Evolutionary conservation across 2,113 vertebrate species (phyloP), one percentile per base, ranked within the genome.

Genomic region (Pelusios castaneus): DNA sequence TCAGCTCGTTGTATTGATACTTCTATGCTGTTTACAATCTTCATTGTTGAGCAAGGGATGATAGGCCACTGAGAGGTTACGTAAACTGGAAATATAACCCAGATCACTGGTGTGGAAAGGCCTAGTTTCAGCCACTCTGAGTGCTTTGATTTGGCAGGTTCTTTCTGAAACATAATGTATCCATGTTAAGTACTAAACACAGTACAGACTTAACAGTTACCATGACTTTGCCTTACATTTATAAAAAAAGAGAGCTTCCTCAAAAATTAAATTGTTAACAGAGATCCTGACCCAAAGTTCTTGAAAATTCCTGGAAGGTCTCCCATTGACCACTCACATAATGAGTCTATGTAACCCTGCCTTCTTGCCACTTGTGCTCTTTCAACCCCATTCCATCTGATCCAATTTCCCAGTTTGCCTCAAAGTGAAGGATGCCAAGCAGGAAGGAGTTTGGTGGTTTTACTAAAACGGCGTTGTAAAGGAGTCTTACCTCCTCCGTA

Each of bases 371-470:
- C 22, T 54, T 55, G 90, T 80, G 87, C 73, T 88, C 91, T 91
- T 94, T 86, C 58, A 88, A 24, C 54, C 31, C 41, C 88, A 51
- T 91, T 91, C 84, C 77, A 87, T 9, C 45, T 93, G 91, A 94
- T 94, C 80, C 89, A 81, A 73, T 96, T 94, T 95, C 84, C 85
- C 87, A 76, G 88, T 54, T 93, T 94, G 92, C 94, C 80, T 87
- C 82, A 55, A 81, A 92, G 79, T 93, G 81, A 84, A 91, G 84
- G 91, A 82, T 13, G 80, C 60, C 82, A 91, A 81, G 82, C 38
- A 60, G 90, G 85, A 82, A 82, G 83, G 51, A 92, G 91, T 24
- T 90, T 29, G 80, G 52, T 73, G 86, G 92, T 94, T 94, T 86
- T 84, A 29, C 78, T 92, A 84, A 94, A 90, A 84, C 67, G 87